These are phyloP conservation scores for Tokudaia muenninki DNA, from an alignment of 2,797 vertebrate species.

Conservation along the genomic window DNA sequence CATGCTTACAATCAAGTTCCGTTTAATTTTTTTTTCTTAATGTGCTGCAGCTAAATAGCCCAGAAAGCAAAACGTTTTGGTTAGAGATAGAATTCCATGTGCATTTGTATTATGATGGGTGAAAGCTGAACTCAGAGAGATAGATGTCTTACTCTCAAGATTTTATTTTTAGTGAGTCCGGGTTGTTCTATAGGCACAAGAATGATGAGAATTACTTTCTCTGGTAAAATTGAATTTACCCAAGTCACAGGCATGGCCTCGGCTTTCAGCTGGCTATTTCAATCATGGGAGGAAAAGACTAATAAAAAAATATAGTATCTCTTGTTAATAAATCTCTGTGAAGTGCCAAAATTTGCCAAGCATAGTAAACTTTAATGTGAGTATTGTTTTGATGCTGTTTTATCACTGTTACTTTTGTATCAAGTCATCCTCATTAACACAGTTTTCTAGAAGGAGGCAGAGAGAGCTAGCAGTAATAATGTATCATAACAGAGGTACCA, in stretches of 20 bases:
- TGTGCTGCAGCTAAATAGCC: constrained; percentile 16
- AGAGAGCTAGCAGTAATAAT: background rate
- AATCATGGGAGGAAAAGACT: background rate
- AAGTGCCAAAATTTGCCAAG: background rate
- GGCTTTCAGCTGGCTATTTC: background rate
- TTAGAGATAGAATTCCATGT: background rate
- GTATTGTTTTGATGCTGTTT: background rate
- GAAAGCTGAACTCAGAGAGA: constrained; percentile 46
- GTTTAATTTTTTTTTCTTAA: background rate
- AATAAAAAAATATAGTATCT: background rate
- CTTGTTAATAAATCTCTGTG: background rate
- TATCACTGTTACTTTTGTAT: background rate
- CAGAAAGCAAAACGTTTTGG: constrained; percentile 7
- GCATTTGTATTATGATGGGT: background rate
- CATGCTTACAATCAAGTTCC: background rate
- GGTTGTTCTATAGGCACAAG: background rate
- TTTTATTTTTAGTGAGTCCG: background rate
- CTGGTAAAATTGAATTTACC: constrained; percentile 31
- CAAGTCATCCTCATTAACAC: constrained; percentile 5
- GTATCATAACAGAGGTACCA: background rate
- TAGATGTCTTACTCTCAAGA: background rate
- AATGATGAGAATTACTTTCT: background rate
- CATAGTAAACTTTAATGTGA: background rate
- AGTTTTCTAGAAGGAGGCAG: background rate
- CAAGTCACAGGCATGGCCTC: background rate